phyloP scores from a whole-genome alignment of 2,113 vertebrate genomes.

The Dicerorhinus sumatrensis region DNA sequence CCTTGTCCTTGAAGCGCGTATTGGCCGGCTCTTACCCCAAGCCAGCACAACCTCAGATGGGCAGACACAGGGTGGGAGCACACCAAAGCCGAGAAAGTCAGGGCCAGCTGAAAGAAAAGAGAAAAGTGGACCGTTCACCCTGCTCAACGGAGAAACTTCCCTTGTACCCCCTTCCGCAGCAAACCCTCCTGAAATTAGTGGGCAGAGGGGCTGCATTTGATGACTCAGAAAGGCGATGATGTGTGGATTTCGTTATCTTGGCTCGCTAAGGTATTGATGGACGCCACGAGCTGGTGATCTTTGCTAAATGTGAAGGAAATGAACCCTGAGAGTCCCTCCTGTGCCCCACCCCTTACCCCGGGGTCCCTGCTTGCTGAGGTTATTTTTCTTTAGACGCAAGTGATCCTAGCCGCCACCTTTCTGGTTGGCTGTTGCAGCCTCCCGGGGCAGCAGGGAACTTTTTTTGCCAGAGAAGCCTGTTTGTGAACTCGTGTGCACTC shows the following conservation, averaged over 20 bases:
- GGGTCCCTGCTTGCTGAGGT: no score
- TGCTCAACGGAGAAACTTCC: background rate
- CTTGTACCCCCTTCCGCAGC: background rate
- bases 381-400: background rate
- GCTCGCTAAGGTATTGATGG: background rate
- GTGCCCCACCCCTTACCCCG: accelerated
- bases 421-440: background rate
- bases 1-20: background rate
- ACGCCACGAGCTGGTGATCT: background rate
- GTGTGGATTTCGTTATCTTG: background rate
- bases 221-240: background rate
- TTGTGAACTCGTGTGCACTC: background rate
- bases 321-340: background rate
- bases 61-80: background rate
- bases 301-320: background rate
- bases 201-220: background rate
- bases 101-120: background rate
- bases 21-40: background rate
- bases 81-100: background rate
- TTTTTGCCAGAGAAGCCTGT: background rate
- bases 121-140: background rate
- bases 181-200: no score
- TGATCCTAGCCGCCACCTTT: accelerated
- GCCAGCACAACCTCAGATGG: background rate
- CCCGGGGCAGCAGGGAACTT: background rate